Percentiles rank a stretch among this genome's conserved stretches.
phyloP scores from a whole-genome alignment of 2,797 vertebrate species.

The Acrossocheilus fasciatus region DNA sequence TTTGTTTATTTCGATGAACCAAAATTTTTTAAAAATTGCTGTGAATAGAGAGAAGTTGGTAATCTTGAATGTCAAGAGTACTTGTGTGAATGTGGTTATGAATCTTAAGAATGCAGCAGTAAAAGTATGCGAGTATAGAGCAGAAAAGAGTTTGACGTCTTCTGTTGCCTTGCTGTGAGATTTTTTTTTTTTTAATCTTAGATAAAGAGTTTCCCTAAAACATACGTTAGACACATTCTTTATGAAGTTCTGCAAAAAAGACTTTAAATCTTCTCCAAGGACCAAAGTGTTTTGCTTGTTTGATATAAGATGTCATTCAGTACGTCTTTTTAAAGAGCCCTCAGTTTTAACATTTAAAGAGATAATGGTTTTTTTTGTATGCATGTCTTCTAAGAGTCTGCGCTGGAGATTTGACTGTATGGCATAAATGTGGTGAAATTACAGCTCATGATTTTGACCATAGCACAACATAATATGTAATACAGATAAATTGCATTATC shows the following conservation, averaged over 20 bases:
- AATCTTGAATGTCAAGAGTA: neutral
- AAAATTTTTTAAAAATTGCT: neutral
- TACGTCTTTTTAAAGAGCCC: neutral
- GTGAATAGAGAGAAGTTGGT: slow-evolving; percentile 5
- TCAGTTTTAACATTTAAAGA: neutral
- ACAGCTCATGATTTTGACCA: neutral
- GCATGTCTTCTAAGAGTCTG: neutral
- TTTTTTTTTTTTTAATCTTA: neutral
- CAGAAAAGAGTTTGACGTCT: neutral
- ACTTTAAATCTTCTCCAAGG: neutral
- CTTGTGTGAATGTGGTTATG: neutral
- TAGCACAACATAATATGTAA: slow-evolving; percentile 16
- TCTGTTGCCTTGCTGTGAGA: neutral
- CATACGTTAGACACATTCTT: slow-evolving; percentile 7
- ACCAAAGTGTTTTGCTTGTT: slow-evolving; percentile 27
- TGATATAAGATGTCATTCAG: neutral
- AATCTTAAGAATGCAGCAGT: neutral
- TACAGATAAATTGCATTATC: neutral
- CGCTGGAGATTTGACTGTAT: neutral
- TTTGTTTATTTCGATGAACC: neutral
- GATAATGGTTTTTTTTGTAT: neutral
- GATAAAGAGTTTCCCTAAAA: neutral
- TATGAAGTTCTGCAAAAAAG: neutral
- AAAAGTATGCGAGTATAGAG: neutral
- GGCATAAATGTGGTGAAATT: slow-evolving; percentile 1